These are phyloP conservation scores for Ovis canadensis DNA, from an alignment of 2,113 vertebrate species.

Conservation along the genomic window DNA sequence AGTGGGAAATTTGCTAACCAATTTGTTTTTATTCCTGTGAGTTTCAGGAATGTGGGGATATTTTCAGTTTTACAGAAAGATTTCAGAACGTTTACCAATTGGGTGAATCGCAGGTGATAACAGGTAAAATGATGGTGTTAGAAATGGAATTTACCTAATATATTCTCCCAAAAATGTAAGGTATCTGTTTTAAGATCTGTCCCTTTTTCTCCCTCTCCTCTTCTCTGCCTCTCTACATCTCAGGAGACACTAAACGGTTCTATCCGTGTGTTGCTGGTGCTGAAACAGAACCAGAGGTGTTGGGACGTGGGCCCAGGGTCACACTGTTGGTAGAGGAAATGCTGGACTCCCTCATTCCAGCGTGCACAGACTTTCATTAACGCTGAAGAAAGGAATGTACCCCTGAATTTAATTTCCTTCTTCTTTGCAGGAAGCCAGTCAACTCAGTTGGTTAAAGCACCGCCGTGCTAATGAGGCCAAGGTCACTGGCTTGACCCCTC, in stretches of 20 bases:
- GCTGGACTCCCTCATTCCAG: neutral
- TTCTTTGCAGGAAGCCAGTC: constrained; percentile 7
- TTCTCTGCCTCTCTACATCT: neutral
- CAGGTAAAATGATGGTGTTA: neutral
- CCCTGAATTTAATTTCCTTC: constrained; percentile 42
- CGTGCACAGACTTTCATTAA: neutral
- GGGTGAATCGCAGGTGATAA: neutral
- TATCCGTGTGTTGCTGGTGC: neutral
- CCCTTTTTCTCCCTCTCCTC: neutral
- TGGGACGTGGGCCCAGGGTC: neutral
- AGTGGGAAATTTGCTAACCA: constrained; percentile 68
- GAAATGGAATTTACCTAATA: neutral
- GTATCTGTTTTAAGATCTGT: neutral
- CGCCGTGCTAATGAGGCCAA: neutral
- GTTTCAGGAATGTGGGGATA: constrained; percentile 42
- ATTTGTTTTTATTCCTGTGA: constrained; percentile 66
- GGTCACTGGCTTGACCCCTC: neutral
- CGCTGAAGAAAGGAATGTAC: constrained; percentile 4
- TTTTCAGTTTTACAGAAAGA: constrained; percentile 5
- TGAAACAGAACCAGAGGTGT: neutral
- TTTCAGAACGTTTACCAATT: neutral
- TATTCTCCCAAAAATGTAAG: neutral
- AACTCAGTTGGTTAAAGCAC: neutral
- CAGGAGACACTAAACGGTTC: neutral
- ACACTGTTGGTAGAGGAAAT: neutral